Conservation (phyloP, 2,797 vertebrate species). For the Scomberomorus guttatus region DNA sequence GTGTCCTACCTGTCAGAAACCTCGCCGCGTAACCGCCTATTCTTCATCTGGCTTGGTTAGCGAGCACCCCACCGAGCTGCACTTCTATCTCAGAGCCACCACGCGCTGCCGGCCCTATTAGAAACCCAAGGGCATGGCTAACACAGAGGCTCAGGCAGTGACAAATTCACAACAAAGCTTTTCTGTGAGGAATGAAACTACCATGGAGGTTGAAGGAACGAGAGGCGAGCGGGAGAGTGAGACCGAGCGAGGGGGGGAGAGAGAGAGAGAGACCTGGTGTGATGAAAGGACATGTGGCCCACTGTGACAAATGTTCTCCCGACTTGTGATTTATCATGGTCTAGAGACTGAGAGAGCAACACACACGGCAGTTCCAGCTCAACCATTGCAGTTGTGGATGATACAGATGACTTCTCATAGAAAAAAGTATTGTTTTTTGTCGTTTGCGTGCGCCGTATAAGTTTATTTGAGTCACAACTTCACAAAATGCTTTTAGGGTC, state of each 20-base stretch:
- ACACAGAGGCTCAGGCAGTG: constrained; percentile 46
- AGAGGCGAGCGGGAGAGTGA: constrained; percentile 43
- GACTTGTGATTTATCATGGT: constrained; percentile 75
- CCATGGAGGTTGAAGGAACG: constrained; percentile 64
- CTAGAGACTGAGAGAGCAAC: constrained; percentile 46
- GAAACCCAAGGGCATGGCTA: constrained; percentile 69
- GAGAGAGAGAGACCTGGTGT: constrained; percentile 48
- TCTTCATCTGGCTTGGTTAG: constrained; percentile 40
- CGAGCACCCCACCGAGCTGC: constrained; percentile 22
- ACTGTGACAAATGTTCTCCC: constrained; percentile 73
- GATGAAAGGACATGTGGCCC: constrained; percentile 73
- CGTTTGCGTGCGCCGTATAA: not conserved
- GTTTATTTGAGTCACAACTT: not conserved
- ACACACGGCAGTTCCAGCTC: constrained; percentile 29
- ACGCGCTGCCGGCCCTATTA: constrained; percentile 53
- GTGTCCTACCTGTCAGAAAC: constrained; percentile 25
- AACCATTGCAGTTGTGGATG: constrained; percentile 27
- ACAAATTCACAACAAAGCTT: constrained; percentile 77
- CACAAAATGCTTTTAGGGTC: not conserved
- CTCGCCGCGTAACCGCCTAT: not conserved
- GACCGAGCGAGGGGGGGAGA: not conserved
- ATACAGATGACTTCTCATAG: constrained; percentile 40
- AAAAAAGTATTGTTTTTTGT: not conserved
- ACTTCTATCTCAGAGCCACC: constrained; percentile 32
- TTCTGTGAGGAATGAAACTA: constrained; percentile 70